Base-by-base conservation (phyloP, 2,113 vertebrate species). In the Tretioscincus oriximinensis region DNA sequence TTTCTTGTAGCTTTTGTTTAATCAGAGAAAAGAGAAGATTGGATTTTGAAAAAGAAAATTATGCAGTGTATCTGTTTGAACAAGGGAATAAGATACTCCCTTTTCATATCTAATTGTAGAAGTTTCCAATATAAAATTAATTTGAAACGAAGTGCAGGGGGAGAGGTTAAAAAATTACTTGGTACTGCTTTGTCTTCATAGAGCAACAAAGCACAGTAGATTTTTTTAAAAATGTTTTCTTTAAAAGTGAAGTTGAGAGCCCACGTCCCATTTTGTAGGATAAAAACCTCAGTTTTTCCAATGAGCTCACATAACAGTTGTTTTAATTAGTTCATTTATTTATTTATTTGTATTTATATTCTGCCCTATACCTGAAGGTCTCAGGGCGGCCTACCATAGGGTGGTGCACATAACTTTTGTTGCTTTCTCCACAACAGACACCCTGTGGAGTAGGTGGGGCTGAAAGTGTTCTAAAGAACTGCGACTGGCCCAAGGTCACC, bases 141-240 rank as follows among this genome's bases (percentile, higher is more conserved):
- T 35, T 78, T 65, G 65, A 74, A 54, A 2, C 0, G 72, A 68
- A 2, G 31, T 0, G 3, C 0, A 1, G 71, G 67, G 79, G 51
- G 28, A 72, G 51, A 72, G 82, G 70, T 64, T 7, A 70, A 47
- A 81, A 78, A 75, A 76, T 76, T 80, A n/a, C 81, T 61, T 63
- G 54, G 54, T 0, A 0, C 80, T 80, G 87, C 77, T 89, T 92
- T 71, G 77, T 85, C 84, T 78, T 81, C 14, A 0, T 65, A 70
- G 67, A 24, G 65, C 66, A 64, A 11, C 0, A 58, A n/a, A 51
- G 28, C 2, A 7, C 24, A 2, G 1, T 1, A 3, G 0, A 74
- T 31, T 64, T 78, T 78, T 79, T 84, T 84, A 65, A 88, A 49
- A 1, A 16, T 0, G 0, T 16, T 8, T 51, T 76, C 83, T 86